These are phyloP conservation scores for Callipepla squamata DNA, from an alignment of 2,113 vertebrate species.

Conservation along the genomic window DNA sequence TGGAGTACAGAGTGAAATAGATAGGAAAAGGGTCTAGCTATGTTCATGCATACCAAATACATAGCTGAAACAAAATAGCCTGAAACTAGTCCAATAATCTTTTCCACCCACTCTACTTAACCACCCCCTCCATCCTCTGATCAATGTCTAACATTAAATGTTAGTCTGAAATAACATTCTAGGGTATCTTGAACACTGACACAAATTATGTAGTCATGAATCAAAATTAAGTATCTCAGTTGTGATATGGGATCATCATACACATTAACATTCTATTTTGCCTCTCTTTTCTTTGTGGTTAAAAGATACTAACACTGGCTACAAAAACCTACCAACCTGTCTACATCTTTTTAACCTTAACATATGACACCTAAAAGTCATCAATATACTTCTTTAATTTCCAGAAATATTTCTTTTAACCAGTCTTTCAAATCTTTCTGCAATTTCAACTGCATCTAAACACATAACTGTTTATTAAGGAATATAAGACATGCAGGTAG, in stretches of 20 bases:
- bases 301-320: not conserved
- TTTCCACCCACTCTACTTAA: slow-evolving; percentile 17
- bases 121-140: not conserved
- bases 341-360: not conserved
- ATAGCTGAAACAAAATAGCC: slow-evolving; percentile 18
- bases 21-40: slow-evolving; percentile 39
- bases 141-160: not conserved
- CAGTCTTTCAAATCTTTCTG: not conserved
- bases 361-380: not conserved
- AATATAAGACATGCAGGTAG: not conserved
- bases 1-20: slow-evolving; percentile 12
- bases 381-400: not conserved
- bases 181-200: not conserved
- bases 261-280: not conserved
- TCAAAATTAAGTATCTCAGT: not conserved
- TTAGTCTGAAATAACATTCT: not conserved
- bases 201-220: not conserved
- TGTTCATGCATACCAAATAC: slow-evolving; percentile 36
- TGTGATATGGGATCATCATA: not conserved
- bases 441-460: not conserved
- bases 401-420: not conserved
- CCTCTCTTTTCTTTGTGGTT: not conserved
- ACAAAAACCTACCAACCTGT: not conserved
- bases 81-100: slow-evolving; percentile 7
- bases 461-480: not conserved